A percentile compares a stretch with the other conserved stretches of the same genome.
These are phyloP conservation scores for Clunio marinus DNA, from an alignment of 2,888 invertebrate species.

Conservation along the genomic window DNA sequence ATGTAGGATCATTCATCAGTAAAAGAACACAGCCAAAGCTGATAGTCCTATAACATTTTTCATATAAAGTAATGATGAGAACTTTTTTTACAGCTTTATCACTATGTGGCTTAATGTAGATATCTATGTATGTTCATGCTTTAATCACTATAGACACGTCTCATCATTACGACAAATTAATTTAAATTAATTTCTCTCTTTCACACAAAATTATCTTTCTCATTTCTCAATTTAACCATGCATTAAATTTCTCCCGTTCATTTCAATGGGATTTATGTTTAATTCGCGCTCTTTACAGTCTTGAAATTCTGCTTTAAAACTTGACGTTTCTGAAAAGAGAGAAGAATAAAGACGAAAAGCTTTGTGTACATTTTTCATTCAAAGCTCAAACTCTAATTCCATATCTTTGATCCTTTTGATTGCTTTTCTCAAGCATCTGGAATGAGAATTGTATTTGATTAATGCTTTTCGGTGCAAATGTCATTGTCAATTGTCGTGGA, in stretches of 20 bases:
- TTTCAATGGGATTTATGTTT: neutral
- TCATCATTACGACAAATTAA: constrained; percentile 30
- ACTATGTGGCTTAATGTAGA: neutral
- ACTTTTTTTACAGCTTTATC: neutral
- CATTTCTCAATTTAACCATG: constrained; percentile 22
- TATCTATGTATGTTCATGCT: neutral
- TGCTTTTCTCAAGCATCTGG: constrained; percentile 4
- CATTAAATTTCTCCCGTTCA: constrained; percentile 21
- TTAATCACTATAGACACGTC: constrained; percentile 17
- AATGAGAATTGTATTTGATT: neutral
- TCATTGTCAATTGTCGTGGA: constrained; percentile 1
- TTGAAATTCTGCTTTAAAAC: neutral
- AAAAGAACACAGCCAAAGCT: neutral
- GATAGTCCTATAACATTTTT: neutral
- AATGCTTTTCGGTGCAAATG: constrained; percentile 8
- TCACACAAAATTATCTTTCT: constrained; percentile 25
- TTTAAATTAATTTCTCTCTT: constrained; percentile 30
- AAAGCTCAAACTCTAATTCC: neutral
- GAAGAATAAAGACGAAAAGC: neutral
- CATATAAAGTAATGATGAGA: constrained; percentile 21
- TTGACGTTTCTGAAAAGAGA: neutral
- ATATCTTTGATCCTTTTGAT: constrained; percentile 5
- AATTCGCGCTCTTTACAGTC: neutral
- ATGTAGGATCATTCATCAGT: neutral
- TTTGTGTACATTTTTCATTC: constrained; percentile 16